Evolutionary conservation across 1,140 invertebrate species (phyloP).

Genomic region (Lutraria rhynchaena): DNA sequence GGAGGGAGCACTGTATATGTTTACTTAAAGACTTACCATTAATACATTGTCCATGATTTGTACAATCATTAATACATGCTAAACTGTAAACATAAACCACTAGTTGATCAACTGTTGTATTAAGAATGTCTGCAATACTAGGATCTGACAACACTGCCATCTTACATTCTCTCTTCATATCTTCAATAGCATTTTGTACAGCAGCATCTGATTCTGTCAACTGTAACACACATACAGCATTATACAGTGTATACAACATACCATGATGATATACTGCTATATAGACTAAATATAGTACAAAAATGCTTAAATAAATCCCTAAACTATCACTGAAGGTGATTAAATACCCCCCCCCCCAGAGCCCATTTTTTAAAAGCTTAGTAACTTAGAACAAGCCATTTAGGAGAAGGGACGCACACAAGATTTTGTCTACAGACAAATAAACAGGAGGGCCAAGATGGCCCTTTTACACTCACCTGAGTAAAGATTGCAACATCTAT

Average conservation of each 20-base stretch:
- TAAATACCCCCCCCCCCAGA: too few relatives aligned
- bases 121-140: constrained; percentile 14
- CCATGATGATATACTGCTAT: too few relatives aligned
- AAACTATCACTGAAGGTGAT: too few relatives aligned
- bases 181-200: neutral
- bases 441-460: too few relatives aligned
- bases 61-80: constrained; percentile 45
- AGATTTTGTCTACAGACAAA: too few relatives aligned
- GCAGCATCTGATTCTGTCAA: constrained; percentile 2
- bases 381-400: too few relatives aligned
- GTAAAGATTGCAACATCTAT: too few relatives aligned
- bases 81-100: constrained; percentile 3
- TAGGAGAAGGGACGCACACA: too few relatives aligned
- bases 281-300: too few relatives aligned
- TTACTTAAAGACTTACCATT: constrained; percentile 18
- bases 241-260: neutral
- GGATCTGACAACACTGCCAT: constrained; percentile 14
- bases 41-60: constrained; percentile 25
- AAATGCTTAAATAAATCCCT: too few relatives aligned
- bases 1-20: neutral
- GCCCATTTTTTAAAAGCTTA: too few relatives aligned
- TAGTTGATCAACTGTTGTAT: neutral
- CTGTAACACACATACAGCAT: neutral
- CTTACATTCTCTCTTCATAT: constrained; percentile 28
- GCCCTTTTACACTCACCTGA: too few relatives aligned